phyloP scores from a whole-genome alignment of 2,797 vertebrate species.

The Anomalospiza imberbis region DNA sequence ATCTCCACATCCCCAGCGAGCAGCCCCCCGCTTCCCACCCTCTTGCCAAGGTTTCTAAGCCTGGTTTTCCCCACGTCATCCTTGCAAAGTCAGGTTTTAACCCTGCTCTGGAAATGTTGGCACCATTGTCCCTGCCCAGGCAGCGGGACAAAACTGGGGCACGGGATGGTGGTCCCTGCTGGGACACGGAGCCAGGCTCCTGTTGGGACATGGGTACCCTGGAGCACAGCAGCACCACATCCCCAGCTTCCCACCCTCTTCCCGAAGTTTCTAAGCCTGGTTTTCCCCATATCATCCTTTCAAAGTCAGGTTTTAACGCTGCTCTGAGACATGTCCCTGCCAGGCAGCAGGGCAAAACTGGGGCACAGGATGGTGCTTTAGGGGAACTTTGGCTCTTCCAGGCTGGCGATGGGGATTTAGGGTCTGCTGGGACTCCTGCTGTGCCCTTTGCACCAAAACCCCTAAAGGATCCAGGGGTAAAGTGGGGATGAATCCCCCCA shows the following conservation, averaged over 20 bases:
- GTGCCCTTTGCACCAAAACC: background rate
- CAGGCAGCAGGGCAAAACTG: background rate
- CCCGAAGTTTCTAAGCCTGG: background rate
- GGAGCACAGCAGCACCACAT: fast-evolving
- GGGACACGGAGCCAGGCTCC: background rate
- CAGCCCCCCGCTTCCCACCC: too few species aligned
- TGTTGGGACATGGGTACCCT: fast-evolving
- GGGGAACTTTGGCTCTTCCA: fast-evolving
- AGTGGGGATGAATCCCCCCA: background rate
- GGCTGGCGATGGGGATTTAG: background rate
- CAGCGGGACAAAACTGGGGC: background rate
- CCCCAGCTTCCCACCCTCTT: background rate
- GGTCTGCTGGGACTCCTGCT: fast-evolving
- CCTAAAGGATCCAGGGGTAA: fast-evolving
- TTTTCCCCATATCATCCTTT: background rate
- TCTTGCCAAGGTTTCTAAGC: too few species aligned
- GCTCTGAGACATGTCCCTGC: background rate
- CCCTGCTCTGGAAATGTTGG: too few species aligned
- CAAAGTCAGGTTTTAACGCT: background rate
- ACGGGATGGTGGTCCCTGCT: conserved; percentile 62
- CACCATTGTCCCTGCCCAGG: too few species aligned
- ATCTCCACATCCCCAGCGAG: too few species aligned
- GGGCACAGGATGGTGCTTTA: background rate
- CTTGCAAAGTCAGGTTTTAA: too few species aligned
- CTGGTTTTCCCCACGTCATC: too few species aligned